Percentiles rank a stretch among this genome's conserved stretches.
These are phyloP conservation scores for Ennomos erosarius DNA, from an alignment of 2,888 invertebrate genomes.

Conservation along the genomic window DNA sequence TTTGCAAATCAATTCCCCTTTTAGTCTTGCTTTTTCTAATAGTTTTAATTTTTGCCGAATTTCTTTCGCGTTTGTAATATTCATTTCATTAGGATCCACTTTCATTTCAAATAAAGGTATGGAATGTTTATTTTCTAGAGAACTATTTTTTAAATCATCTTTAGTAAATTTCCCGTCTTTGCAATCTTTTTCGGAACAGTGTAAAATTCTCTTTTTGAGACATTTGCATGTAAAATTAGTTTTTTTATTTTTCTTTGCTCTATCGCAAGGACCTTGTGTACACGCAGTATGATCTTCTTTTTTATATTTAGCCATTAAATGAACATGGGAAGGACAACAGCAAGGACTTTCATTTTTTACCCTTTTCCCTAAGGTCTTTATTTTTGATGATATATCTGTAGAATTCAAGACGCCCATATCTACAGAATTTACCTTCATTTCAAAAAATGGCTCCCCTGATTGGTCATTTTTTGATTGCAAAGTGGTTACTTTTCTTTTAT, in stretches of 20 bases:
- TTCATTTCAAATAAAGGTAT: slow-evolving; percentile 46
- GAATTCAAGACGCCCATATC: slow-evolving; percentile 47
- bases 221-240: slow-evolving; percentile 13
- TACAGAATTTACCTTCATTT: slow-evolving; percentile 47
- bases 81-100: slow-evolving; percentile 52
- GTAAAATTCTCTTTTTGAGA: slow-evolving; percentile 21
- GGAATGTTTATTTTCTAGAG: slow-evolving; percentile 12
- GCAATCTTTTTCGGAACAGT: slow-evolving; percentile 51
- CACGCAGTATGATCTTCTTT: slow-evolving; percentile 1
- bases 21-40: slow-evolving; percentile 26
- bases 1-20: slow-evolving; percentile 30
- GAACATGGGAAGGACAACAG: slow-evolving; percentile 37
- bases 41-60: slow-evolving; percentile 42
- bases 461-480: slow-evolving; percentile 23
- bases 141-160: background rate
- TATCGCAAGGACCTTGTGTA: slow-evolving; percentile 11
- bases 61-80: slow-evolving; percentile 54
- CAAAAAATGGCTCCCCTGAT: slow-evolving; percentile 43
- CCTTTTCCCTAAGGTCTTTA: slow-evolving; percentile 44
- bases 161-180: background rate
- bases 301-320: slow-evolving; percentile 8
- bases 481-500: background rate
- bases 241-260: slow-evolving; percentile 23
- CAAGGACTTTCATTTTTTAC: slow-evolving; percentile 40
- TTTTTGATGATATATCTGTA: slow-evolving; percentile 42